Conservation (phyloP, 2,888 invertebrate genomes). For the Cantharis nigra region DNA sequence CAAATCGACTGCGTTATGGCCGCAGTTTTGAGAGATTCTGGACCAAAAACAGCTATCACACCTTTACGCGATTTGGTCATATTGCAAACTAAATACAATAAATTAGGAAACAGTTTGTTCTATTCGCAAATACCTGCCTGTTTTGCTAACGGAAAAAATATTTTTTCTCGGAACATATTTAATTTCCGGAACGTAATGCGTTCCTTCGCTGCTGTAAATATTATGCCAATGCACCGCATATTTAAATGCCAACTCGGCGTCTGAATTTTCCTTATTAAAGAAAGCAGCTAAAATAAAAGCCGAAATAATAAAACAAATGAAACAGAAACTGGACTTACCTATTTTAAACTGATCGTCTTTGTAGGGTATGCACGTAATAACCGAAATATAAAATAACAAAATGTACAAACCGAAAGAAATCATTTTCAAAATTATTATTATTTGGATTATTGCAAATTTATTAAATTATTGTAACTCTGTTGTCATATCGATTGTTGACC, state of each 20-base stretch:
- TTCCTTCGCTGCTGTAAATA: constrained; percentile 43
- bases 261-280: constrained; percentile 57
- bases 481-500: background rate
- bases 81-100: constrained; percentile 30
- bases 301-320: background rate
- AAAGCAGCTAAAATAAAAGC: constrained; percentile 40
- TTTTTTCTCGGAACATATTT: constrained; percentile 42
- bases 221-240: constrained; percentile 60
- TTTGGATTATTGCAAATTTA: background rate
- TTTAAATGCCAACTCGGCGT: constrained; percentile 64
- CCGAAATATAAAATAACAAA: background rate
- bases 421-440: background rate
- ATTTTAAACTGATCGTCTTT: background rate
- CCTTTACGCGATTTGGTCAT: constrained; percentile 51
- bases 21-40: constrained; percentile 66
- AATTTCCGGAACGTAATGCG: constrained; percentile 34
- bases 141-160: constrained; percentile 47
- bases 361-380: background rate
- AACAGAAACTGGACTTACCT: background rate
- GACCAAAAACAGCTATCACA: constrained; percentile 83
- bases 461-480: background rate
- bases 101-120: background rate
- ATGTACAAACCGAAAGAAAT: background rate
- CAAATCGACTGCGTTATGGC: constrained; percentile 83
- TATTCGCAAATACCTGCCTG: constrained; percentile 41